phyloP scores from a whole-genome alignment of 2,888 invertebrate genomes.

The Meteorus colon region DNA sequence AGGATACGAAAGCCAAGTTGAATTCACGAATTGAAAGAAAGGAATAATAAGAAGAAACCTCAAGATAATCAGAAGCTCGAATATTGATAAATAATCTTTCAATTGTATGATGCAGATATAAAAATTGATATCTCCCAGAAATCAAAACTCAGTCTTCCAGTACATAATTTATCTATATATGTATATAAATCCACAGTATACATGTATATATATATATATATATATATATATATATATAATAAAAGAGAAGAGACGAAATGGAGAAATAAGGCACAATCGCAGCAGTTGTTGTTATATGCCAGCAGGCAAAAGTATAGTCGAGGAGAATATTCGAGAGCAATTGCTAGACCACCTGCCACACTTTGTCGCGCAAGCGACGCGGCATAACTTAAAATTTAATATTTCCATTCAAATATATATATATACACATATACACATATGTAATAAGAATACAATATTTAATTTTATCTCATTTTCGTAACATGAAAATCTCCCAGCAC shows the following conservation, averaged over 20 bases:
- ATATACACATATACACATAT: conserved; percentile 4
- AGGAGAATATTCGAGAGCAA: conserved; percentile 21
- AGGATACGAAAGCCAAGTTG: no score
- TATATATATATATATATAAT: no score
- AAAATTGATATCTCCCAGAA: no score
- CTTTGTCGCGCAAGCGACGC: conserved; percentile 13
- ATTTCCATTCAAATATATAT: conserved; percentile 14
- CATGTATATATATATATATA: no score
- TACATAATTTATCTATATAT: no score
- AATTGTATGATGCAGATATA: no score
- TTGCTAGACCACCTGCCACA: conserved; percentile 27
- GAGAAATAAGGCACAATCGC: background rate
- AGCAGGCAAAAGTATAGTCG: conserved; percentile 17
- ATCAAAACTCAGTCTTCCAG: no score
- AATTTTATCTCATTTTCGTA: background rate
- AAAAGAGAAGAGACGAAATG: background rate
- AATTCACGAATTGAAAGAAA: no score
- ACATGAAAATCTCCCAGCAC: background rate
- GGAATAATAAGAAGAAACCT: no score
- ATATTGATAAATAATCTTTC: no score
- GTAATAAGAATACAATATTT: background rate
- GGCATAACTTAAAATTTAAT: conserved; percentile 28
- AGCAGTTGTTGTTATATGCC: conserved; percentile 15
- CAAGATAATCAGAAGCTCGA: no score
- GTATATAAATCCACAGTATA: no score